These are phyloP conservation scores for Xenopus tropicalis DNA, from an alignment of 2,113 vertebrate genomes.

Conservation along the genomic window UCB_Xtro_10.0 CM004451.2:71461001-71461500, in stretches of 20 bases:
- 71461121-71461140: too few relatives aligned
- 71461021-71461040: too few relatives aligned
- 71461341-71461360: not conserved
- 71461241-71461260: not conserved
- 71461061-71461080: too few relatives aligned
- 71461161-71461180: too few relatives aligned
- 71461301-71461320: conserved; percentile 4
- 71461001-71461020: too few relatives aligned
- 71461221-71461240: conserved; percentile 5
- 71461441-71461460: conserved; percentile 1
- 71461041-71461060: too few relatives aligned
- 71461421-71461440: conserved; percentile 27
- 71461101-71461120: too few relatives aligned
- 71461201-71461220: not conserved
- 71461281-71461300: not conserved
- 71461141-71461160: too few relatives aligned
- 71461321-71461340: conserved; percentile 9
- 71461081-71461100: too few relatives aligned
- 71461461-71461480: conserved; percentile 27
- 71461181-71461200: too few relatives aligned
- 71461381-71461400: conserved; percentile 8
- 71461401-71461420: conserved; percentile 30
- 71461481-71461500: conserved; percentile 26
- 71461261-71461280: not conserved
- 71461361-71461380: conserved; percentile 8